These are phyloP conservation scores for Pachypsylla venusta DNA, from an alignment of 1,140 invertebrate species.

Conservation along the genomic window DNA sequence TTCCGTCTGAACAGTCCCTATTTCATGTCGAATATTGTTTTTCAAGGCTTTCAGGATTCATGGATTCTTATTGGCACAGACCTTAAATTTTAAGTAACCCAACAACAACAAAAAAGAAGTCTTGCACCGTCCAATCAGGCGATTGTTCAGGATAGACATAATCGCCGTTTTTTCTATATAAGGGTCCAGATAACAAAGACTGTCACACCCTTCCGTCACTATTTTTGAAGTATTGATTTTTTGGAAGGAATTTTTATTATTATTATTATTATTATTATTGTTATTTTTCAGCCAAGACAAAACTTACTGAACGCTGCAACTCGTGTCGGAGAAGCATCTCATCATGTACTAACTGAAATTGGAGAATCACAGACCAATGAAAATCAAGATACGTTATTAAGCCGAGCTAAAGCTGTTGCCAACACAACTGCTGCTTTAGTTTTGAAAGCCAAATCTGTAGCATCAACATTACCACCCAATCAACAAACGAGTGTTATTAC, in stretches of 20 bases:
- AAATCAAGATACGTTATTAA: slow-evolving; percentile 69
- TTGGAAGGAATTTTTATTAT: slow-evolving; percentile 16
- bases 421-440: slow-evolving; percentile 92
- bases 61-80: too few relatives aligned
- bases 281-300: slow-evolving; percentile 57
- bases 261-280: slow-evolving; percentile 15
- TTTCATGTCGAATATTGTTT: too few relatives aligned
- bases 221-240: too few relatives aligned
- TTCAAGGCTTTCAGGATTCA: too few relatives aligned
- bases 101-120: too few relatives aligned
- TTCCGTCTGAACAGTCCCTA: neutral
- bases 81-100: too few relatives aligned
- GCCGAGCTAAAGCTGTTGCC: slow-evolving; percentile 87
- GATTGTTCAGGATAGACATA: too few relatives aligned
- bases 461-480: slow-evolving; percentile 65
- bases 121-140: too few relatives aligned
- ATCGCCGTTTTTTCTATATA: too few relatives aligned
- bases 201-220: too few relatives aligned
- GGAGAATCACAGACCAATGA: slow-evolving; percentile 74
- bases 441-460: slow-evolving; percentile 84
- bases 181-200: too few relatives aligned
- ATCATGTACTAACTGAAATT: slow-evolving; percentile 83
- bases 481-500: slow-evolving; percentile 80
- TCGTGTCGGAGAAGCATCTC: slow-evolving; percentile 88
- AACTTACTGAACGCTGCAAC: slow-evolving; percentile 86